Evolutionary conservation across 2,113 vertebrate genomes (phyloP).

Genomic region (Caloenas nicobarica): DNA sequence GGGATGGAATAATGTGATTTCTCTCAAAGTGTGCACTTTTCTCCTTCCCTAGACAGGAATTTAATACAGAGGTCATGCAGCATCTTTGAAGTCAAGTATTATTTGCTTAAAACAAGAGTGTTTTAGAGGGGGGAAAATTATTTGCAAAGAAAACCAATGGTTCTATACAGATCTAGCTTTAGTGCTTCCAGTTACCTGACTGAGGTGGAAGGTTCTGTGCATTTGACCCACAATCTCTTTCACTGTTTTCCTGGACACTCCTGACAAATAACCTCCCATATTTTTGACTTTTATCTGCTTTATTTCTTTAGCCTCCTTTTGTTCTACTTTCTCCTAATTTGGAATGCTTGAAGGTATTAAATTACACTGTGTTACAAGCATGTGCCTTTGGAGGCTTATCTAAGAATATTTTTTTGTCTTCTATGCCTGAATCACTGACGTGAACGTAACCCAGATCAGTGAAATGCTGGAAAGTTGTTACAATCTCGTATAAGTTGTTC

Average conservation of each 20-base stretch:
- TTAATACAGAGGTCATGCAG: background rate
- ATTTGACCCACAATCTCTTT: background rate
- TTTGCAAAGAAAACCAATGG: background rate
- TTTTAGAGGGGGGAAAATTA: background rate
- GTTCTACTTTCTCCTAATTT: background rate
- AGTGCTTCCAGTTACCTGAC: background rate
- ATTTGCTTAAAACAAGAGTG: background rate
- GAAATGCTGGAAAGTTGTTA: background rate
- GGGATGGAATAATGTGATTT: background rate
- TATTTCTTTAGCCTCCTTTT: background rate
- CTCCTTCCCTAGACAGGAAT: background rate
- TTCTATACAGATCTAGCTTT: background rate
- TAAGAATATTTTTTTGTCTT: background rate
- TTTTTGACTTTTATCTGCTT: background rate
- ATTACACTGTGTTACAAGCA: background rate
- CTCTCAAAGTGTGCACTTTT: background rate
- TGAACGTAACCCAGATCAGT: background rate
- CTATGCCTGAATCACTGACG: background rate
- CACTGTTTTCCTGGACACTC: background rate
- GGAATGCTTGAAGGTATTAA: background rate
- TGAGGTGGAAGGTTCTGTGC: background rate
- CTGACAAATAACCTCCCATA: background rate
- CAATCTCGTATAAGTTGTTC: background rate
- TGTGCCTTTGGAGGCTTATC: background rate
- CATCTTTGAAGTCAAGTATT: background rate